phyloP scores from a whole-genome alignment of 2,888 invertebrate species.

The Punctoribates punctum region DNA sequence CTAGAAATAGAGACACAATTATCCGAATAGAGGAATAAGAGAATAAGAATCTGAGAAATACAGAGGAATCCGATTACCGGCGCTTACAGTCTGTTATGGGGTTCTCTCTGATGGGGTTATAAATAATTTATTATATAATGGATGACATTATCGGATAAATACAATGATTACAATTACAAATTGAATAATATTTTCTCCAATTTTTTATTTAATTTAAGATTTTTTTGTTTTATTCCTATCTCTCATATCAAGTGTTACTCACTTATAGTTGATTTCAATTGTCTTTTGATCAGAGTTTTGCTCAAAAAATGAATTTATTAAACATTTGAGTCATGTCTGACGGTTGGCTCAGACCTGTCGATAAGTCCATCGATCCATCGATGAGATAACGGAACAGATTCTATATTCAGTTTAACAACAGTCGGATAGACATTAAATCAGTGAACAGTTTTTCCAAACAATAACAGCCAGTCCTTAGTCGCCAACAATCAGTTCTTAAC shows the following conservation, averaged over 20 bases:
- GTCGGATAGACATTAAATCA: too few relatives aligned
- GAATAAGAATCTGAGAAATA: not conserved
- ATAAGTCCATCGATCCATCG: not conserved
- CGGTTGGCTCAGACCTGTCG: not conserved
- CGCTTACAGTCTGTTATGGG: not conserved
- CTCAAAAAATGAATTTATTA: not conserved
- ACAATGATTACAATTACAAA: slow-evolving; percentile 25
- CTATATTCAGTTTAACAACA: too few relatives aligned
- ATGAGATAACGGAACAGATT: not conserved
- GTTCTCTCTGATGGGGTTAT: not conserved
- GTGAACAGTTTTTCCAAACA: too few relatives aligned
- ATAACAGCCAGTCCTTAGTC: too few relatives aligned
- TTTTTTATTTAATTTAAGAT: not conserved
- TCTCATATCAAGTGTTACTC: not conserved
- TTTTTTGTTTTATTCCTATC: not conserved
- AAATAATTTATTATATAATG: not conserved
- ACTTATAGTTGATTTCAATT: not conserved
- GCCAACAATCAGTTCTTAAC: not conserved
- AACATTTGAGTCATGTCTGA: too few relatives aligned
- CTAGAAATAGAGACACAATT: too few relatives aligned
- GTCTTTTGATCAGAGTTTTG: not conserved
- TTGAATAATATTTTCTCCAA: not conserved
- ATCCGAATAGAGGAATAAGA: too few relatives aligned
- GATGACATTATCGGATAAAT: not conserved
- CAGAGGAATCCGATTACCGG: slow-evolving; percentile 22